These are phyloP conservation scores for Scotopteryx bipunctaria DNA, from an alignment of 2,888 invertebrate species.

Conservation along the genomic window DNA sequence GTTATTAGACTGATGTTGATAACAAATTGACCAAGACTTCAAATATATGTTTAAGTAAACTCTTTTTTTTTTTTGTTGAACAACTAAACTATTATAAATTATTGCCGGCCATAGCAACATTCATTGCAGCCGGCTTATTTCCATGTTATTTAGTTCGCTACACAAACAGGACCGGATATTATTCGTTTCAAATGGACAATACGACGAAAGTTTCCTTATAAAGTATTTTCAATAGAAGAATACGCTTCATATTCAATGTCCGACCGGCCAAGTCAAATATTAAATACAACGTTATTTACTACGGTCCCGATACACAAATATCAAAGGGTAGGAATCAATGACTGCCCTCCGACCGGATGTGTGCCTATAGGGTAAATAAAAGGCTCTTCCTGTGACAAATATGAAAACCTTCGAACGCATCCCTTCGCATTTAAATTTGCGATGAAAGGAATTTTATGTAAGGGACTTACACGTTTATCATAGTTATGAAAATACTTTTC, in stretches of 20 bases:
- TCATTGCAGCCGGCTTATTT: not conserved
- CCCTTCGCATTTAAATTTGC: no score
- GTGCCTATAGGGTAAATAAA: slow-evolving; percentile 67
- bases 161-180: slow-evolving; percentile 3
- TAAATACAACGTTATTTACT: slow-evolving; percentile 63
- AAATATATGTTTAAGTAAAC: not conserved
- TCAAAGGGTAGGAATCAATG: slow-evolving; percentile 66
- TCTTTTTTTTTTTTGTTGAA: no score
- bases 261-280: slow-evolving; percentile 47
- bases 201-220: slow-evolving; percentile 15
- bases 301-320: slow-evolving; percentile 58
- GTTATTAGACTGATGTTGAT: no score
- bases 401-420: slow-evolving; percentile 50
- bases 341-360: slow-evolving; percentile 64
- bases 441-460: no score
- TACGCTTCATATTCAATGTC: slow-evolving; percentile 30
- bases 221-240: slow-evolving; percentile 22
- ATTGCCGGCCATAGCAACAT: not conserved
- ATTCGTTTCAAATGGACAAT: slow-evolving; percentile 10
- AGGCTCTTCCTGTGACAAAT: slow-evolving; percentile 70
- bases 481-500: no score
- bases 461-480: no score
- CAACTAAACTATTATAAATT: no score
- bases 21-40: no score
- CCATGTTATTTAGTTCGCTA: not conserved